A percentile compares a stretch with the other conserved stretches of the same genome.
Conservation (phyloP, 2,113 vertebrate species). For the Hiodon tergisus region DNA sequence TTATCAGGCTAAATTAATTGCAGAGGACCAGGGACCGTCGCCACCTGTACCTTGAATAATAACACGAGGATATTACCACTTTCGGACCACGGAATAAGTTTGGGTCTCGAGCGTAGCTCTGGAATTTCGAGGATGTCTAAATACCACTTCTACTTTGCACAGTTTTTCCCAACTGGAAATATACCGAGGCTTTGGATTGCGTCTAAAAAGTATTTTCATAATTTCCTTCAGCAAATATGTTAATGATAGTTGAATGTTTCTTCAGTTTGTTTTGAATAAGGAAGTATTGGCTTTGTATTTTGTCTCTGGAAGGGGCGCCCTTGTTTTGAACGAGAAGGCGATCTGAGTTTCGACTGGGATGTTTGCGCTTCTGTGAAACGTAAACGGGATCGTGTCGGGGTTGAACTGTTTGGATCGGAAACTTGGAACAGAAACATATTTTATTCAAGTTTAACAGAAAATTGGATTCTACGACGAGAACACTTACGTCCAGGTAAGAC, state of each 20-base stretch:
- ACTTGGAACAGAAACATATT: slow-evolving; percentile 7
- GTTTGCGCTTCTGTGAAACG: slow-evolving; percentile 25
- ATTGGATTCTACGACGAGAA: slow-evolving; percentile 6
- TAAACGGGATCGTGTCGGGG: slow-evolving; percentile 21
- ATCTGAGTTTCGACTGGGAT: slow-evolving; percentile 20
- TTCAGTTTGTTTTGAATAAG: not conserved
- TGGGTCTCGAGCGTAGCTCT: slow-evolving; percentile 18
- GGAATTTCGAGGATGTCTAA: slow-evolving; percentile 27
- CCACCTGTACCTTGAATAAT: slow-evolving; percentile 39
- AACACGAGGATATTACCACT: slow-evolving; percentile 14
- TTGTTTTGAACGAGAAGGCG: slow-evolving; percentile 6
- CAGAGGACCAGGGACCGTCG: slow-evolving; percentile 36
- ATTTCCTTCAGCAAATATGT: slow-evolving; percentile 4
- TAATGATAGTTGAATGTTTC: not conserved
- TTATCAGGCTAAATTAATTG: slow-evolving; percentile 42
- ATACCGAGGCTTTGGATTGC: slow-evolving; percentile 34
- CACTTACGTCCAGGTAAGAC: slow-evolving; percentile 20
- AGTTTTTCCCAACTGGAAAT: slow-evolving; percentile 37
- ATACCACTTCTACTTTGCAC: slow-evolving; percentile 19
- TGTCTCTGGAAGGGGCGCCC: not conserved
- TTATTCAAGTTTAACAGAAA: not conserved
- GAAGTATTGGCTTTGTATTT: not conserved
- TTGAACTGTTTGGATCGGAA: slow-evolving; percentile 17
- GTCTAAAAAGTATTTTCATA: slow-evolving; percentile 28
- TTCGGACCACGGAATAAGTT: slow-evolving; percentile 9